A percentile compares a stretch with the other conserved stretches of the same genome.
Conservation (phyloP, 2,797 vertebrate species). For the Gephyroberyx darwinii region DNA sequence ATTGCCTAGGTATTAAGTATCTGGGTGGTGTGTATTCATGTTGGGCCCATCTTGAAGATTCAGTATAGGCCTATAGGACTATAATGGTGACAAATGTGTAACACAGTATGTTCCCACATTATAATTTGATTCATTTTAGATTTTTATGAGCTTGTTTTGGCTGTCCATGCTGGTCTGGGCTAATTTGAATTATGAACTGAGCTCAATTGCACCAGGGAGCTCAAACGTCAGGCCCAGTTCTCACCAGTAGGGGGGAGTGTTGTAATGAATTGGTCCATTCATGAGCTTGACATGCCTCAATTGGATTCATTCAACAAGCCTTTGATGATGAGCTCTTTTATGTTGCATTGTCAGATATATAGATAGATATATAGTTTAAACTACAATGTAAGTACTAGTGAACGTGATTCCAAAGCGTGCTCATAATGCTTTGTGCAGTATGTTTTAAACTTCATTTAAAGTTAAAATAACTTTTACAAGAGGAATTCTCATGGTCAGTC, state of each 20-base stretch:
- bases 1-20: not conserved
- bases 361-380: not conserved
- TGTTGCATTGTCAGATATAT: slow-evolving; percentile 3
- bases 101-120: slow-evolving; percentile 9
- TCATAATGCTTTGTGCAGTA: not conserved
- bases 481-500: not conserved
- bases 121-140: not conserved
- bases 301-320: slow-evolving; percentile 63
- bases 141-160: slow-evolving; percentile 22
- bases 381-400: not conserved
- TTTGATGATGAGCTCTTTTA: not conserved
- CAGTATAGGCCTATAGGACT: not conserved
- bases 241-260: slow-evolving; percentile 67
- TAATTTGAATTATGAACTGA: slow-evolving; percentile 38
- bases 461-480: not conserved
- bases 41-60: not conserved
- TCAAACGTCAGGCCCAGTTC: slow-evolving; percentile 4
- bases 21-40: not conserved
- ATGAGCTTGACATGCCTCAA: slow-evolving; percentile 47
- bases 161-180: slow-evolving; percentile 23
- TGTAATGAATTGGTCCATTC: slow-evolving; percentile 62
- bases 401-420: not conserved
- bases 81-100: not conserved
- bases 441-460: not conserved
- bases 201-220: slow-evolving; percentile 14